phyloP scores from a whole-genome alignment of 2,113 vertebrate genomes.

The Athene cunicularia region DNA sequence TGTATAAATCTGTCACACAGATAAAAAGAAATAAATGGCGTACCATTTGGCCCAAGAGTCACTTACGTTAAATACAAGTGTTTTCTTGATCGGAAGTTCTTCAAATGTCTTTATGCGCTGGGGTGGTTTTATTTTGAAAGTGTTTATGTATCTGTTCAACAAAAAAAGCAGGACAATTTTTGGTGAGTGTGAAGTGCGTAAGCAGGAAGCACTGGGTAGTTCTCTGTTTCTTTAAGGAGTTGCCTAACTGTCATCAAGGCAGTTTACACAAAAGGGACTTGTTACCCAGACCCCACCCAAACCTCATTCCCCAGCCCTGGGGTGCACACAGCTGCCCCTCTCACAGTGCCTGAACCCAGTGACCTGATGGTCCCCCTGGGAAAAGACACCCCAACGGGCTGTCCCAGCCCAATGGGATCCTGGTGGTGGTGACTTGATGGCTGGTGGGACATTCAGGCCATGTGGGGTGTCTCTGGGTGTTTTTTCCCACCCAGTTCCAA shows the following conservation, averaged over 20 bases:
- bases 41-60: background rate
- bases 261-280: background rate
- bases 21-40: background rate
- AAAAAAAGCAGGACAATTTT: background rate
- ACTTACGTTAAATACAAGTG: conserved; percentile 73
- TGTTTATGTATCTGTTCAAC: conserved; percentile 74
- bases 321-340: background rate
- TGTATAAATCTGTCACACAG: background rate
- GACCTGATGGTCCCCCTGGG: background rate
- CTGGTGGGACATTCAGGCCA: background rate
- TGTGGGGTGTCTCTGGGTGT: background rate
- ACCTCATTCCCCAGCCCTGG: background rate
- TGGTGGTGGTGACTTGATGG: accelerated
- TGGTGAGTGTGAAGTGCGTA: background rate
- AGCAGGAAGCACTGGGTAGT: background rate
- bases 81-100: conserved; percentile 70
- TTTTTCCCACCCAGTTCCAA: background rate
- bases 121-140: conserved; percentile 70
- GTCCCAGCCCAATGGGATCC: background rate
- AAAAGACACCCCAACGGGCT: background rate
- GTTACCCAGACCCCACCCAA: background rate
- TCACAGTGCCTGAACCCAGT: background rate
- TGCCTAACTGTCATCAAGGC: accelerated
- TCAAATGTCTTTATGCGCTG: conserved; percentile 76
- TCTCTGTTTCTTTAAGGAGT: background rate